These are phyloP conservation scores for Notarius quadriscutis DNA, from an alignment of 2,113 vertebrate species.

Conservation along the genomic window DNA sequence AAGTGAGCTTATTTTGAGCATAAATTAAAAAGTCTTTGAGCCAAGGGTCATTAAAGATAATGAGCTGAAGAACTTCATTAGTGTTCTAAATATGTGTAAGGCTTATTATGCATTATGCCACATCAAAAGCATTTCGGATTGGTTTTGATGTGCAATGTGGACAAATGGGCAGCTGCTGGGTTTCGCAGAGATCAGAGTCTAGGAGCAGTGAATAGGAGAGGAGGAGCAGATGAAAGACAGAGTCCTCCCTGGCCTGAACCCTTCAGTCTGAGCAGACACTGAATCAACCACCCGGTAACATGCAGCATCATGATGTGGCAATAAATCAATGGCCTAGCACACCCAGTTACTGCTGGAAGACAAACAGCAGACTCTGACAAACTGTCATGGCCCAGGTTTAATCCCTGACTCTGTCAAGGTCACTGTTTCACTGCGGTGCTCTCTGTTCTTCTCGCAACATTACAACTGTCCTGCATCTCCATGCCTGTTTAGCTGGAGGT, in stretches of 20 bases:
- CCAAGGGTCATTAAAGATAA: slow-evolving; percentile 46
- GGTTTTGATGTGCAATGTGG: slow-evolving; percentile 9
- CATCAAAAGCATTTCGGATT: background rate
- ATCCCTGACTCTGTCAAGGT: slow-evolving; percentile 25
- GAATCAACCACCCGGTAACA: slow-evolving; percentile 19
- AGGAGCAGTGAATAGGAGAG: slow-evolving; percentile 6
- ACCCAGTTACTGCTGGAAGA: slow-evolving; percentile 3
- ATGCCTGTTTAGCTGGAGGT: background rate
- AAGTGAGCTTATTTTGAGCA: slow-evolving; percentile 17
- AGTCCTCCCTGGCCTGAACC: background rate
- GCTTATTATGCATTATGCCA: slow-evolving; percentile 21
- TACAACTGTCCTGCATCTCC: background rate
- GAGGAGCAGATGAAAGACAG: slow-evolving; percentile 2
- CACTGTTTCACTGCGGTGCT: background rate
- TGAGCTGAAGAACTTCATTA: slow-evolving; percentile 45
- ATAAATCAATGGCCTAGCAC: slow-evolving; percentile 23
- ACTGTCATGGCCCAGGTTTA: background rate
- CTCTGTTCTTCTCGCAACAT: background rate
- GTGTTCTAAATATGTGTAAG: slow-evolving; percentile 22
- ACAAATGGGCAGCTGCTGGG: background rate
- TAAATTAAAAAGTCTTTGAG: slow-evolving; percentile 32
- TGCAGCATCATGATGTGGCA: background rate
- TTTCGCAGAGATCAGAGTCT: slow-evolving; percentile 17
- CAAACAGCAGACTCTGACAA: slow-evolving; percentile 1
- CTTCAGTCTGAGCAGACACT: background rate